These are phyloP conservation scores for Sarcophaga bullata DNA, from an alignment of 1,140 invertebrate species.

Conservation along the genomic window DNA sequence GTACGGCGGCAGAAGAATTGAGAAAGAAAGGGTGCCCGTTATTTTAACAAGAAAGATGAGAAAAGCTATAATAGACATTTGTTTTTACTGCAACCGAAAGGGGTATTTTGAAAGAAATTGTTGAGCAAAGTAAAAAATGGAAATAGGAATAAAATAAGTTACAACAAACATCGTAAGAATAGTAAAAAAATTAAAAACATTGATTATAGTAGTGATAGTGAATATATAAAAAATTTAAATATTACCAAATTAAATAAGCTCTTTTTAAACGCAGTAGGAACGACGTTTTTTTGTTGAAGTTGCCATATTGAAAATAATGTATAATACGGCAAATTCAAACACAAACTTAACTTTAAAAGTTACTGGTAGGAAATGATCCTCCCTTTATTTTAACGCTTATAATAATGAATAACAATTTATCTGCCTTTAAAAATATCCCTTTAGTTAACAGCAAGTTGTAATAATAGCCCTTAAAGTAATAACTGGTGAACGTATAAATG, in stretches of 20 bases:
- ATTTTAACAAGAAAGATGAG: too few relatives aligned
- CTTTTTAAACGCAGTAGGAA: background rate
- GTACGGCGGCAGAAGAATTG: too few relatives aligned
- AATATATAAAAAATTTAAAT: constrained; percentile 11
- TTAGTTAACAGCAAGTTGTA: background rate
- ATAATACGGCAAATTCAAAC: too few relatives aligned
- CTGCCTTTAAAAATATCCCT: too few relatives aligned
- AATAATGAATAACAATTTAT: background rate
- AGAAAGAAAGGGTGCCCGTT: too few relatives aligned
- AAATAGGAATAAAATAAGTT: background rate
- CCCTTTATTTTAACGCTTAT: background rate
- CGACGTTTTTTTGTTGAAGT: background rate
- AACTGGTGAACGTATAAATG: constrained; percentile 1
- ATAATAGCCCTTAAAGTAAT: background rate
- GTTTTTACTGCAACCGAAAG: background rate
- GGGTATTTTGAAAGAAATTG: background rate
- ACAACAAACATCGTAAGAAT: background rate
- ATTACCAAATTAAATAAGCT: too few relatives aligned
- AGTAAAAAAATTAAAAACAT: background rate
- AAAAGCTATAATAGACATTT: background rate
- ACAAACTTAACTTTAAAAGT: background rate
- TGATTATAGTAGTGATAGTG: constrained; percentile 18
- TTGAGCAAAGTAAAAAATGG: background rate
- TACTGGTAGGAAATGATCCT: background rate
- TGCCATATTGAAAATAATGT: too few relatives aligned